Percentiles rank a stretch among this genome's conserved stretches.
These are phyloP conservation scores for Aradophagus sp. DNA, from an alignment of 1,140 invertebrate genomes.

Conservation along the genomic window DNA sequence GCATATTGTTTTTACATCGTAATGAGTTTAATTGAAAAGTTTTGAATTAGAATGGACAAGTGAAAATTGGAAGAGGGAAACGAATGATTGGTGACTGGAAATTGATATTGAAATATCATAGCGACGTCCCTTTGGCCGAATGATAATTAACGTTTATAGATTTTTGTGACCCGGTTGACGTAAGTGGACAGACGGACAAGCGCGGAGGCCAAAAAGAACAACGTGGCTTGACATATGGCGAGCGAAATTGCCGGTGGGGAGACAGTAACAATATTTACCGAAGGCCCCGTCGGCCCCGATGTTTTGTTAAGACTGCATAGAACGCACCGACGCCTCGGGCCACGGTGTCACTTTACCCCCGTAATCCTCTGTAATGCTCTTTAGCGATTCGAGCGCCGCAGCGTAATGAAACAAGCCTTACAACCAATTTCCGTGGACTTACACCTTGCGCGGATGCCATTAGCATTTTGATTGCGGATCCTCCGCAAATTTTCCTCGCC, in stretches of 20 bases:
- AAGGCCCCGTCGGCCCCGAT: conserved; percentile 67
- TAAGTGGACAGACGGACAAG: conserved; percentile 49
- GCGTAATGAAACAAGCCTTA: conserved; percentile 69
- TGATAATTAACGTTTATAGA: conserved; percentile 47
- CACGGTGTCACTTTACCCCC: conserved; percentile 69
- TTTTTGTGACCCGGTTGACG: conserved; percentile 40
- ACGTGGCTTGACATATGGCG: conserved; percentile 71
- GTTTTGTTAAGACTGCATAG: conserved; percentile 75
- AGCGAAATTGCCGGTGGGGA: conserved; percentile 70
- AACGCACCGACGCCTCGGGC: conserved; percentile 60
- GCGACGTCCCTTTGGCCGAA: no score
- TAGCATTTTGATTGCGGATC: conserved; percentile 72
- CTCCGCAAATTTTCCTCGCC: conserved; percentile 18
- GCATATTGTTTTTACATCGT: no score
- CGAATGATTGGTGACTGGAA: no score
- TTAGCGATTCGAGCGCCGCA: conserved; percentile 65
- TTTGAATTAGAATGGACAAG: no score
- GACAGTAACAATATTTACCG: conserved; percentile 75
- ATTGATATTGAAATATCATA: no score
- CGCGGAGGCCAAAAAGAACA: conserved; percentile 68
- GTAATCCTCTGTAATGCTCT: conserved; percentile 68
- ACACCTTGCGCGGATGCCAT: conserved; percentile 68
- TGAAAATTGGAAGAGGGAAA: no score
- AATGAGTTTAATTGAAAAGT: no score
- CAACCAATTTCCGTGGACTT: conserved; percentile 72